Evolutionary conservation across 1,140 invertebrate genomes (phyloP), one percentile per base, ranked within the genome.

Genomic region (Meloidogyne hapla): DNA sequence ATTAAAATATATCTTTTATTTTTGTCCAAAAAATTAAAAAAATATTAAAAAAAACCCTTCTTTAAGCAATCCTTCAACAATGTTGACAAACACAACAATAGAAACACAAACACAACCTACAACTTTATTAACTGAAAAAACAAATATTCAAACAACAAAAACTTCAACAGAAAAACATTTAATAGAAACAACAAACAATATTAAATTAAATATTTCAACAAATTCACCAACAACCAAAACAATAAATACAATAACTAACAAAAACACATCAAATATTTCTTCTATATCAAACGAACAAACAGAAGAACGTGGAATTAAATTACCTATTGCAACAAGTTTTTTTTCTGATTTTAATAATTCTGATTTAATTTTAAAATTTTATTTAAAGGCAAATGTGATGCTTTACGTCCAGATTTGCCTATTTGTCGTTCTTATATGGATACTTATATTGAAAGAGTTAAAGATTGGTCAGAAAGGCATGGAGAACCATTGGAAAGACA

Each of bases 371-470:
- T 6, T 65, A 23, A 65, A n/a, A 26, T 18, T 75, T 33, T 21
- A 45, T 25, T 10, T 42, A 26, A 28, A 78, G 66, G 74, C 18
- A 77, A 72, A 79, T 75, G 63, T 70, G 70, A 77, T 21, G 66
- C 63, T 12, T 13, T 66, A 26, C 73, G 64, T 21, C 64, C 72
- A 5, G 81, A 82, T 42, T 62, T 84, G 23, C n/a, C 61, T 9
- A 72, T 84, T 26, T 82, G 81, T 65, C 40, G 45, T 10, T 25
- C 21, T 10, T 82, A 82, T 25, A 83, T 80, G 82, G 71, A 73
- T 42, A 84, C 71, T 66, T 82, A 82, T 67, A 62, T 82, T 38
- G 79, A 25, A 63, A 66, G 69, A 74, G 81, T 82, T 9, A 38
- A 75, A 56, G 56, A 62, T 23, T 82, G 81, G 81, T 80, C 81